A percentile compares a stretch with the other conserved stretches of the same genome.
phyloP scores from a whole-genome alignment of 2,113 vertebrate species.

The Eubucco bourcierii region DNA sequence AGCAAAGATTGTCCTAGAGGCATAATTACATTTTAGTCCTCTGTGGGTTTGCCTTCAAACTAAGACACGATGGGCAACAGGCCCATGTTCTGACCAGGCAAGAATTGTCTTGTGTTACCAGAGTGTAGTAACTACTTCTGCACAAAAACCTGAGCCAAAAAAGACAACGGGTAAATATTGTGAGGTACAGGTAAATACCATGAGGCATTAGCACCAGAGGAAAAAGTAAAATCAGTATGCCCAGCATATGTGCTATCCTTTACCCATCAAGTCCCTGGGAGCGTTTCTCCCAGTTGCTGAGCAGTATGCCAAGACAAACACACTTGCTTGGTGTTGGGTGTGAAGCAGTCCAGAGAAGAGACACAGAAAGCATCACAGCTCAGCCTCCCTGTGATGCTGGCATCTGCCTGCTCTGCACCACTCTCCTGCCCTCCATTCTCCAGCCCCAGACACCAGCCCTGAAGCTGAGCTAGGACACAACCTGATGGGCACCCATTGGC shows the following conservation, averaged over 20 bases:
- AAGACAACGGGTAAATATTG: background rate
- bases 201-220: background rate
- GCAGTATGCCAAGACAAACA: background rate
- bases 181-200: background rate
- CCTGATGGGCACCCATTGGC: background rate
- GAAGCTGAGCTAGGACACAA: rapidly evolving
- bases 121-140: background rate
- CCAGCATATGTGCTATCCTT: background rate
- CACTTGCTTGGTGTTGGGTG: rapidly evolving
- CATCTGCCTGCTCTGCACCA: background rate
- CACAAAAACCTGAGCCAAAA: background rate
- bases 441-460: background rate
- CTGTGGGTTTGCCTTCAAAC: background rate
- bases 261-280: background rate
- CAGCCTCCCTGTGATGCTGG: background rate
- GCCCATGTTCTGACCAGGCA: background rate
- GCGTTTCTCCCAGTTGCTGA: rapidly evolving
- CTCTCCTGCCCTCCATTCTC: background rate
- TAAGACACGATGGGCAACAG: background rate
- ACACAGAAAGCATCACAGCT: background rate
- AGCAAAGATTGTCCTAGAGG: background rate
- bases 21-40: background rate
- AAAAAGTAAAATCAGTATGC: background rate
- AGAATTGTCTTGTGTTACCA: background rate
- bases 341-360: background rate